Evolutionary conservation across 2,797 vertebrate genomes (phyloP).

Genomic region (Myiotriccus ornatus): DNA sequence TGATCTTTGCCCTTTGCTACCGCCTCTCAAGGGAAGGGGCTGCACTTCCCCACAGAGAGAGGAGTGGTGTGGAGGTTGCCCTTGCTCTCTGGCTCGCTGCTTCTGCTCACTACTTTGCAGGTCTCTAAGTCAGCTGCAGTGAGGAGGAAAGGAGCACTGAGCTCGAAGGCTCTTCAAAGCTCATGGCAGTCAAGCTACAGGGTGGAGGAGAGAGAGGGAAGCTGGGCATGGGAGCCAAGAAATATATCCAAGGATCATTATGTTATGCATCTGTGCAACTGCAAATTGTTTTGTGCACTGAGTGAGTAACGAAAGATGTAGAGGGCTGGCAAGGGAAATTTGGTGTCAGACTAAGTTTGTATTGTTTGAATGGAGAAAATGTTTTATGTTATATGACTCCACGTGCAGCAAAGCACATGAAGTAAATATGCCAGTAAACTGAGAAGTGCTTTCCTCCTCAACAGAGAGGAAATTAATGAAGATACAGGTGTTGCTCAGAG

Average conservation of each 20-base stretch:
- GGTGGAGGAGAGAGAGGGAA: background rate
- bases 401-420: slow-evolving; percentile 16
- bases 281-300: background rate
- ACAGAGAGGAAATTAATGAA: slow-evolving; percentile 61
- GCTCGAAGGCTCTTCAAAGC: accelerated
- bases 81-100: accelerated
- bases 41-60: accelerated
- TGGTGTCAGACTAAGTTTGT: background rate
- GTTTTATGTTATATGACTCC: background rate
- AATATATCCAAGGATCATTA: background rate
- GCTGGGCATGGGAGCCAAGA: background rate
- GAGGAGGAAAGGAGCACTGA: background rate
- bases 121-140: accelerated
- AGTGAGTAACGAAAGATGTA: accelerated
- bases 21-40: accelerated
- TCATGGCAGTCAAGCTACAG: background rate
- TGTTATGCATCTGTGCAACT: background rate
- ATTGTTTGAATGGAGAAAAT: slow-evolving; percentile 1
- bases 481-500: background rate
- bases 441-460: slow-evolving; percentile 11
- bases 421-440: slow-evolving; percentile 57
- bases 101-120: background rate
- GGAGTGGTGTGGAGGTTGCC: background rate
- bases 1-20: background rate
- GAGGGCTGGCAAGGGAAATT: background rate